Base-by-base conservation (phyloP, 2,888 invertebrate species). In the Gandaritis pyraliata region DNA sequence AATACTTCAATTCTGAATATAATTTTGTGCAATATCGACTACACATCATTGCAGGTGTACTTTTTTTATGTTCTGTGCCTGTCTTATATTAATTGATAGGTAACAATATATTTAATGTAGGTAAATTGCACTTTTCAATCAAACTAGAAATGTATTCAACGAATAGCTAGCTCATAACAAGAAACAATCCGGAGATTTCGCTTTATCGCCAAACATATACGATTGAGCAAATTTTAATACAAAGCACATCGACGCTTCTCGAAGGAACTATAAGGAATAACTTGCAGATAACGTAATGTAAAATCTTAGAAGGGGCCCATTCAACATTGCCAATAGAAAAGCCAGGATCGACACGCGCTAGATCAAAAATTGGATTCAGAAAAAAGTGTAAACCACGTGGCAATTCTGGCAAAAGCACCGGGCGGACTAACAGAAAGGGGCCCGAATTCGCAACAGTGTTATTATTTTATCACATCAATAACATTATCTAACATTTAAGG, bases 181-280 rank as follows among this genome's bases (percentile, higher is more conserved):
- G 73, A 76, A 75, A 76, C 71, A 74, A 66, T 58, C 23, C 73
- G 72, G 70, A 64, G 63, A 72, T 72, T 72, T 74, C 72, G 80
- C 76, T 78, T 74, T 73, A 81, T 79, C 79, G 82, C 76, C 80
- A 81, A 87, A 85, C 75, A 75, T 81, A 77, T 73, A 78, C 78
- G 78, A 82, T 90, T 91, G 91, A 91, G 90, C 91, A 91, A 90
- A 78, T 84, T 84, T 86, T 79, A 84, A 85, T 82, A 80, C 83
- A 83, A 81, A 86, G 85, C 85, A 86, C 83, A 84, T 79, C 76
- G 74, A 81, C 77, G 72, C 73, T 74, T 75, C 73, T 76, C 69
- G 83, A 85, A 88, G 82, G 83, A 88, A 86, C 81, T 78, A 79
- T 81, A 89, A 90, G 89, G 89, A 90, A 90, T 88, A 81, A 86